Base-by-base conservation (phyloP, 1,140 invertebrate species). In the Papilio machaon region DNA sequence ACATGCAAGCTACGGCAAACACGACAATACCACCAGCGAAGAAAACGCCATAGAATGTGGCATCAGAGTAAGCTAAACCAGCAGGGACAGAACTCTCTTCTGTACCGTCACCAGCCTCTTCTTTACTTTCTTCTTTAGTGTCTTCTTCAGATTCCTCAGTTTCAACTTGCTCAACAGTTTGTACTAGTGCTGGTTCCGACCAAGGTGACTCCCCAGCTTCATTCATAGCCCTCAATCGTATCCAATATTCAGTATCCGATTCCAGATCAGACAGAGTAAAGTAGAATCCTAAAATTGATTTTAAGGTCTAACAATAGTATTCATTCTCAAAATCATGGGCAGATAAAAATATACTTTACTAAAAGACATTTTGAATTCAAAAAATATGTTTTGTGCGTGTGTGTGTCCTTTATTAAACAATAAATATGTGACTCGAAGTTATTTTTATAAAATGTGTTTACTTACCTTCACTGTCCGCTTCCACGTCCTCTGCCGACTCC, bases 11-110 rank as follows among this genome's bases (percentile, higher is more conserved):
- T 60, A 89, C 85, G 64, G 84, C 85, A 0, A 89, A 43, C 13
- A 92, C 79, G 19, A 92, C 52, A 43, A 92, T 87, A 5, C 89
- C 89, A 54, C 85, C 90, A 0, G 84, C 85, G 73, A 92, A 92
- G 64, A 94, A 89, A 49, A 92, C 81, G 11, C 91, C 91, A 70
- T 92, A 92, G 54, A 92, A 89, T 11, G 83, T 85, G n/a, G 82
- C 79, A 54, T 90, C 85, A 1, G 85, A 82, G 17, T 79, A 79
- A 79, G 23, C 58, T n/a, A 79, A 13, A 43, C 60, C 77, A 47
- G 77, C 77, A 7, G 60, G n/a, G 6, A 64, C 77, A 47, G 38
- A 10, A 43, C 15, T 76, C 43, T 46, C 47, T 52, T 76, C 81
- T 23, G 10, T 38, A 2, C 38, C 73, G 8, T 75, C 79, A 23